Percentiles rank a stretch among this genome's conserved stretches.
phyloP scores from a whole-genome alignment of 2,113 vertebrate genomes.

The Neomonachus schauinslandi region DNA sequence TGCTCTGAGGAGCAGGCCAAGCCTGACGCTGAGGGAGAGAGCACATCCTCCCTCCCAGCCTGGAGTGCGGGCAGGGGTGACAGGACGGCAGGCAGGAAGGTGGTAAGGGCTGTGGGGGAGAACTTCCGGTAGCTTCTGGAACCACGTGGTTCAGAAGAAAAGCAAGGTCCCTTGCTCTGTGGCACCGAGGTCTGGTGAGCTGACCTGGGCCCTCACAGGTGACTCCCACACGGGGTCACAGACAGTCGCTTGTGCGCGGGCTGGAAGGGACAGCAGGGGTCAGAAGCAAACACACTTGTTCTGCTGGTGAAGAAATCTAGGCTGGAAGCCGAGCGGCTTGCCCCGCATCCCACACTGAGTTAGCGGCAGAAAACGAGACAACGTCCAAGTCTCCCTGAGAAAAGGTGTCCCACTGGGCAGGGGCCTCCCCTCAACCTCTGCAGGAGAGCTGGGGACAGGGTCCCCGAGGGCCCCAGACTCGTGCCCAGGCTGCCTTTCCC shows the following conservation, averaged over 20 bases:
- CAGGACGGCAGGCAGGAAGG: background rate
- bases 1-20: background rate
- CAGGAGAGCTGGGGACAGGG: background rate
- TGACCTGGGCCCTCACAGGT: background rate
- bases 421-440: background rate
- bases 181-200: background rate
- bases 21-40: background rate
- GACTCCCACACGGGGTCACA: background rate
- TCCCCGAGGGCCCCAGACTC: background rate
- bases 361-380: background rate
- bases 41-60: background rate
- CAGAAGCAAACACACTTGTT: background rate
- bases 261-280: background rate
- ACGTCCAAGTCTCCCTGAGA: background rate
- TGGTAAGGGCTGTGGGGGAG: background rate
- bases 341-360: background rate
- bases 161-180: background rate
- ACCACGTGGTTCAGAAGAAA: background rate
- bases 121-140: slow-evolving; percentile 8
- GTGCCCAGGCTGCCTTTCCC: background rate
- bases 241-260: background rate
- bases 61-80: background rate
- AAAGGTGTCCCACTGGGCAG: background rate
- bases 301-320: background rate
- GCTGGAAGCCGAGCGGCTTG: background rate